These are phyloP conservation scores for Heterotis niloticus DNA, from an alignment of 2,113 vertebrate genomes.

Conservation along the genomic window DNA sequence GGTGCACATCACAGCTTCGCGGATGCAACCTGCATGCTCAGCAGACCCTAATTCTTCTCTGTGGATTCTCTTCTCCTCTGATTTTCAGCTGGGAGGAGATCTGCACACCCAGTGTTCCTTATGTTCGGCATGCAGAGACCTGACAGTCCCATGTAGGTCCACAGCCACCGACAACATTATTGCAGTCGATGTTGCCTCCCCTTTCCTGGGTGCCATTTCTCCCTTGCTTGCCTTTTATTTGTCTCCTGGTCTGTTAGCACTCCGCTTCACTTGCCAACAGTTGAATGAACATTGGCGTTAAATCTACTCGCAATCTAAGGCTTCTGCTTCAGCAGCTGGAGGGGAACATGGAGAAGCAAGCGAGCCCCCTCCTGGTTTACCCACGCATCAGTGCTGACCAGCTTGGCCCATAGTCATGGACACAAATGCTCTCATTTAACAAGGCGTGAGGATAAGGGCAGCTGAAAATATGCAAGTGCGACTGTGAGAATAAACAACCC, in stretches of 20 bases:
- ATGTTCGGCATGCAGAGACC: neutral
- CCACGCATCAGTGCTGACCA: neutral
- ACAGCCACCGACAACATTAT: neutral
- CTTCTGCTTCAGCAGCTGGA: slow-evolving; percentile 20
- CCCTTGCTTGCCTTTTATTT: slow-evolving; percentile 26
- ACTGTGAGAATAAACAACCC: neutral
- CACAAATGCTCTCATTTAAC: slow-evolving; percentile 23
- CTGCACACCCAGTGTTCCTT: neutral
- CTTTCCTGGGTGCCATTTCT: neutral
- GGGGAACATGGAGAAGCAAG: slow-evolving; percentile 1
- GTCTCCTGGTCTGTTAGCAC: slow-evolving; percentile 35
- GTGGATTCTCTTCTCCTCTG: neutral
- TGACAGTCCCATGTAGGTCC: neutral
- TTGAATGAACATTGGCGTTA: slow-evolving; percentile 43
- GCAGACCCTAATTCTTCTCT: neutral
- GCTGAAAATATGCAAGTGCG: neutral
- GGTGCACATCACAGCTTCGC: neutral
- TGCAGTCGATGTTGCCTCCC: neutral
- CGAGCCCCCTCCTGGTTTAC: slow-evolving; percentile 18
- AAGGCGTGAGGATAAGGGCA: neutral
- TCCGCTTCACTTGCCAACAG: slow-evolving; percentile 35
- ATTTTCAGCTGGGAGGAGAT: too few species aligned
- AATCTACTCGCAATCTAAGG: slow-evolving; percentile 35
- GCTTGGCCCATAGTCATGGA: slow-evolving; percentile 10
- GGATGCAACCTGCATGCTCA: neutral